phyloP scores from a whole-genome alignment of 2,113 vertebrate genomes.

The Gymnogyps californianus region DNA sequence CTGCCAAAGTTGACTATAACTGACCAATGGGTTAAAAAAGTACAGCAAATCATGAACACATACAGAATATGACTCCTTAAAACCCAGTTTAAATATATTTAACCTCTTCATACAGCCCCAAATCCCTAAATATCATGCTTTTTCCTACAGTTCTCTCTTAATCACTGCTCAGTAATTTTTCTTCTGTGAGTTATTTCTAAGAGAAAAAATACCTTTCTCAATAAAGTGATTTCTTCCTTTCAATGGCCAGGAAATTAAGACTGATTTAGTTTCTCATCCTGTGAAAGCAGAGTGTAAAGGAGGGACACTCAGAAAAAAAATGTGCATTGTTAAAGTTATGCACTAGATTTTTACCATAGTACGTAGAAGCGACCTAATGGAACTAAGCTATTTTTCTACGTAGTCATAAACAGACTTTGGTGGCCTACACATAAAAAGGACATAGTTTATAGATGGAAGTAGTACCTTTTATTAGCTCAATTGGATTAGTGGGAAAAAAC shows the following conservation, averaged over 20 bases:
- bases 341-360: not conserved
- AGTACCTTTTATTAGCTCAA: not conserved
- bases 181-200: not conserved
- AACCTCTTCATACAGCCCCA: not conserved
- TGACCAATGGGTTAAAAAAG: constrained; percentile 10
- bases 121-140: not conserved
- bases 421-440: not conserved
- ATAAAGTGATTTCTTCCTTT: not conserved
- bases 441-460: not conserved
- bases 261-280: not conserved
- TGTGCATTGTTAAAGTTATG: not conserved
- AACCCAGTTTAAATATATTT: not conserved
- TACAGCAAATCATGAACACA: not conserved
- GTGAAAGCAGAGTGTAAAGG: not conserved
- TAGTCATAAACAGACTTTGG: not conserved
- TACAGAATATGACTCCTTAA: not conserved
- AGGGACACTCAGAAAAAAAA: not conserved
- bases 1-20: not conserved
- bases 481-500: not conserved
- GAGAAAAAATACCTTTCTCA: not conserved
- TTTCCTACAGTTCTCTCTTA: not conserved
- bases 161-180: not conserved
- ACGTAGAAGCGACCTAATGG: not conserved
- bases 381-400: not conserved
- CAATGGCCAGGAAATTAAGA: not conserved